phyloP scores from a whole-genome alignment of 2,888 invertebrate species.

The Steinernema carpocapsae region DNA sequence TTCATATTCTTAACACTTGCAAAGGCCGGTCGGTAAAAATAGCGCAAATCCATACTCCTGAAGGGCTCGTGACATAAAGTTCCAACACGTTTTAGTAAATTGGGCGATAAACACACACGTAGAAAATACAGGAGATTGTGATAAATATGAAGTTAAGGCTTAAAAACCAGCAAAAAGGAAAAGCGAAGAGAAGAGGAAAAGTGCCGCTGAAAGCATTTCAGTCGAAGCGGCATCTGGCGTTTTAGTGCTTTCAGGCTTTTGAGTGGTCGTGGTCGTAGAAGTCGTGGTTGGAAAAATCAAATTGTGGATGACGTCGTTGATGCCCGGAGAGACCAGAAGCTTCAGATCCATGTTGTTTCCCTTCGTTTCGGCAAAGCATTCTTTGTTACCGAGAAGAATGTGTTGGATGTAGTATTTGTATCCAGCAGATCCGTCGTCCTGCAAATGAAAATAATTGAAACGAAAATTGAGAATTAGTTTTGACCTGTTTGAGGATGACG shows the following conservation, averaged over 20 bases:
- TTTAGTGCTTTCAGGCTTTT: too few relatives aligned
- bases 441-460: too few relatives aligned
- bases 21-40: too few relatives aligned
- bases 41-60: too few relatives aligned
- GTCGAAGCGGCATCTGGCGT: neutral
- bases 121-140: too few relatives aligned
- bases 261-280: neutral
- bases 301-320: neutral
- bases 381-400: neutral
- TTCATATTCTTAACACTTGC: too few relatives aligned
- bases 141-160: neutral
- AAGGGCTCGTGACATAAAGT: too few relatives aligned
- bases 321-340: neutral
- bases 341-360: slow-evolving; percentile 18
- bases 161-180: neutral
- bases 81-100: too few relatives aligned
- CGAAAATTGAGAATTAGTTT: too few relatives aligned
- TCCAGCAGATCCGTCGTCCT: too few relatives aligned
- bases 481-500: slow-evolving; percentile 1
- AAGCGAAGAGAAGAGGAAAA: neutral
- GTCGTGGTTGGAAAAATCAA: neutral
- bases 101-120: too few relatives aligned
- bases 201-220: neutral
- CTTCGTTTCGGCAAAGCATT: neutral
- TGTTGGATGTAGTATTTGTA: slow-evolving; percentile 3